Evolutionary conservation across 2,113 vertebrate species (phyloP), one percentile per base, ranked within the genome.

Genomic region (Podarcis muralis): DNA sequence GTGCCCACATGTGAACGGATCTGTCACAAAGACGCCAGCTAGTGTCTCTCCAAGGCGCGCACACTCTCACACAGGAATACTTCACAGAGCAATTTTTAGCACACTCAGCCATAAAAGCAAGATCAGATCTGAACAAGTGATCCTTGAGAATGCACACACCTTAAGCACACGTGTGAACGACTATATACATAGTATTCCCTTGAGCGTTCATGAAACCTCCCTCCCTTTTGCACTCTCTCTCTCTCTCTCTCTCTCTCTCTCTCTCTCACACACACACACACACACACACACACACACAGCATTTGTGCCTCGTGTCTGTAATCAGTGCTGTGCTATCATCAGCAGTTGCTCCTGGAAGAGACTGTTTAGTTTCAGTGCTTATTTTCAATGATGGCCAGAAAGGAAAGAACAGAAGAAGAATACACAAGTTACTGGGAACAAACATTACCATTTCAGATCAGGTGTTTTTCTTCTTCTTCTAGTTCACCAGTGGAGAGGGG

Each of bases 401-500:
- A 18, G 53, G 27, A 66, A 69, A 88, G 62, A 76, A 12, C 2
- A 27, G 32, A 15, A 72, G 79, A 74, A 53, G 48, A 72, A 71
- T 76, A 30, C 37, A 20, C 11, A 23, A 68, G 20, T 1, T 81
- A 5, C 5, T 48, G 85, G 90, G 72, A 85, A 89, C 25, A 1
- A 53, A 1, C 1, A 1, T 3, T 13, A 35, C 22, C 1, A 1
- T 0, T 4, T 43, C 35, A 69, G 37, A 27, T 35, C 40, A 43
- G 68, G 48, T 40, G 11, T 84, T 27, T 11, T 65, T 5, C n/a
- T n/a, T n/a, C n/a, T n/a, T n/a, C n/a, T 18, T 48, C 65, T 4
- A 48, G 18, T 30, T 16, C 18, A 43, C 20, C 71, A 75, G 53
- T 15, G 71, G n/a, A 23, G 20, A 35, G n/a, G 11, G 15, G 8